Evolutionary conservation across 2,797 vertebrate genomes (phyloP), one percentile per base, ranked within the genome.

Genomic region (Petrocephalus sullivani): DNA sequence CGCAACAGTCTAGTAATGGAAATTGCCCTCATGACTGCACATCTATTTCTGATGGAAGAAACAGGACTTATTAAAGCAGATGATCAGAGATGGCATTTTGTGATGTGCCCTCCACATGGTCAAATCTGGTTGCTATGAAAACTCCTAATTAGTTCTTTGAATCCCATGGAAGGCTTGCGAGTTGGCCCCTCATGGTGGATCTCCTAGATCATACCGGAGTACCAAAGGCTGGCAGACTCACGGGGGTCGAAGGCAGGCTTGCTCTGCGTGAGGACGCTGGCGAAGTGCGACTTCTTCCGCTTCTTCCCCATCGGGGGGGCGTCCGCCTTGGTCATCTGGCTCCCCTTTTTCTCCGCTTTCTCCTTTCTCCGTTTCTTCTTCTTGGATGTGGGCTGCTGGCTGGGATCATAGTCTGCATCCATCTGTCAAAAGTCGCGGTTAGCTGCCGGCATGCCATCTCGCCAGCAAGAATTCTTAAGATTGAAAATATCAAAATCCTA

Each of bases 341-440:
- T 95, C 90, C 81, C 93, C 90, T 93, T 88, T 67, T 83, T 88
- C 4, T 88, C 91, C 86, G 93, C 92, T 3, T 91, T 93, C 88
- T 89, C 89, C 37, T 87, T 91, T 89, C 91, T 91, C 85, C 12
- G 88, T 28, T 90, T 96, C 88, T 91, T 93, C 37, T 94, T 96
- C 91, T 94, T 95, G 14, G 95, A 75, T 2, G 33, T 21, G 0
- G 89, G 85, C 1, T 91, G 94, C 89, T 95, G 94, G 81, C 88
- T 94, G 54, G 97, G 97, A 92, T 98, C 95, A 0, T 96, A 98
- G 92, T 98, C 97, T 0, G 96, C 97, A 0, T 98, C 98, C 98
- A 98, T 98, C 98, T 98, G 86, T 56, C 28, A 10, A 67, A 57
- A 75, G 37, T n/a, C n/a, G 53, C 7, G 1, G 41, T 49, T 14